Evolutionary conservation across 2,797 vertebrate species (phyloP).

Genomic region (Chloroceryle inda): DNA sequence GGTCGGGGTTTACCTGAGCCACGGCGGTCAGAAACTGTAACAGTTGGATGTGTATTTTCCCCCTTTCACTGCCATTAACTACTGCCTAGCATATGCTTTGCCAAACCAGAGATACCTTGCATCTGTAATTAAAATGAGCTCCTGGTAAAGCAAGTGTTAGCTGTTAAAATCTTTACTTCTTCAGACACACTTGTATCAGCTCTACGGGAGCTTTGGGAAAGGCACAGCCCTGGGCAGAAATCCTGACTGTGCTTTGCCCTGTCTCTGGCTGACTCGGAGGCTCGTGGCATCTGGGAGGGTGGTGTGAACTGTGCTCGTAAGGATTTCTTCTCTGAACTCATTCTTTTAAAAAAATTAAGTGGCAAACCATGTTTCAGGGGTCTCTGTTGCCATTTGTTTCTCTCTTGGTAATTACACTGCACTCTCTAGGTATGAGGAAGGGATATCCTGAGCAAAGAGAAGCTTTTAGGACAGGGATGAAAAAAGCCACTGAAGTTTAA

Average conservation of each 20-base stretch:
- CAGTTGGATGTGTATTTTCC: conserved; percentile 15
- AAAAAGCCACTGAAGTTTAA: background rate
- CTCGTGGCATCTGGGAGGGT: conserved; percentile 19
- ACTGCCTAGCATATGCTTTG: background rate
- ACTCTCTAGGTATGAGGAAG: background rate
- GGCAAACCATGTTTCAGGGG: background rate
- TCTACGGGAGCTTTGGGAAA: background rate
- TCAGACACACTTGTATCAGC: background rate
- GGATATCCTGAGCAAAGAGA: background rate
- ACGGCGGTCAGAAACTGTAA: conserved; percentile 89
- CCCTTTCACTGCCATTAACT: conserved; percentile 18
- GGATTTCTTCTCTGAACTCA: conserved; percentile 61
- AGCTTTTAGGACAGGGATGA: background rate
- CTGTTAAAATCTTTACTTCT: background rate
- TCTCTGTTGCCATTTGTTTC: background rate
- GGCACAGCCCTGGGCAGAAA: background rate
- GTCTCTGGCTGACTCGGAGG: background rate
- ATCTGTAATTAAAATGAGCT: background rate
- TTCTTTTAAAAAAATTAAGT: background rate
- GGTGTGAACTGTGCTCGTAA: conserved; percentile 9
- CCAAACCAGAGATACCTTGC: background rate
- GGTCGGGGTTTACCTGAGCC: conserved; percentile 94
- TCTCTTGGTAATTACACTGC: background rate
- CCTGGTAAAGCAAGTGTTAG: background rate
- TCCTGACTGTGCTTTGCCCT: background rate